These are phyloP conservation scores for Catotricha subobsoleta DNA, from an alignment of 2,888 invertebrate genomes.

Conservation along the genomic window DNA sequence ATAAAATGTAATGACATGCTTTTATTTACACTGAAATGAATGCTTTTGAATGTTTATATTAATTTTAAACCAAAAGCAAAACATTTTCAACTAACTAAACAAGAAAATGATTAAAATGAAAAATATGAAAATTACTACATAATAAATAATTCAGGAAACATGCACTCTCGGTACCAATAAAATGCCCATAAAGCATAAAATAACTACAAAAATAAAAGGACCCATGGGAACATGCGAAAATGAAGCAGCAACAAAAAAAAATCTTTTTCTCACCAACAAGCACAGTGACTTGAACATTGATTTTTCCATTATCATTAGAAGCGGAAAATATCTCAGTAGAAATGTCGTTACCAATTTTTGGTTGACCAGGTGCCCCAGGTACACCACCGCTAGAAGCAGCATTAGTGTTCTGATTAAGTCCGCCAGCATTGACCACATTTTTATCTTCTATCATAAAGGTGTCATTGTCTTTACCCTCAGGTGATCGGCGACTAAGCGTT, in stretches of 20 bases:
- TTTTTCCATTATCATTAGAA: conserved; percentile 61
- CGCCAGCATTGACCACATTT: conserved; percentile 38
- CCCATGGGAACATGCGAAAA: background rate
- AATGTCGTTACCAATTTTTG: conserved; percentile 9
- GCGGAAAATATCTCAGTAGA: conserved; percentile 24
- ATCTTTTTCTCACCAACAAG: conserved; percentile 47
- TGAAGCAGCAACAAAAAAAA: background rate
- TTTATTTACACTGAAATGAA: too few relatives aligned
- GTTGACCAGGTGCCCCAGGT: conserved; percentile 34
- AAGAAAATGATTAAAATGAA: too few relatives aligned
- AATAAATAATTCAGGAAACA: too few relatives aligned
- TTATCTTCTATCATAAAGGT: conserved; percentile 40
- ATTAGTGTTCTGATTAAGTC: too few relatives aligned
- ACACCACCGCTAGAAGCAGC: conserved; percentile 36
- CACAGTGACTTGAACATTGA: conserved; percentile 74
- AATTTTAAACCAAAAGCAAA: too few relatives aligned
- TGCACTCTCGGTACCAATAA: too few relatives aligned
- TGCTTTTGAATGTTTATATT: too few relatives aligned
- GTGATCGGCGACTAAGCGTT: conserved; percentile 32
- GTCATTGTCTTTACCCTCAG: conserved; percentile 70
- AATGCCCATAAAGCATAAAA: too few relatives aligned
- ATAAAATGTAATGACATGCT: too few relatives aligned
- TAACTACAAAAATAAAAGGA: too few relatives aligned
- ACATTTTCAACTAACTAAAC: too few relatives aligned
- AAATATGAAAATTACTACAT: too few relatives aligned